Base-by-base conservation (phyloP, 2,113 vertebrate species). In the Dissostichus mawsoni region DNA sequence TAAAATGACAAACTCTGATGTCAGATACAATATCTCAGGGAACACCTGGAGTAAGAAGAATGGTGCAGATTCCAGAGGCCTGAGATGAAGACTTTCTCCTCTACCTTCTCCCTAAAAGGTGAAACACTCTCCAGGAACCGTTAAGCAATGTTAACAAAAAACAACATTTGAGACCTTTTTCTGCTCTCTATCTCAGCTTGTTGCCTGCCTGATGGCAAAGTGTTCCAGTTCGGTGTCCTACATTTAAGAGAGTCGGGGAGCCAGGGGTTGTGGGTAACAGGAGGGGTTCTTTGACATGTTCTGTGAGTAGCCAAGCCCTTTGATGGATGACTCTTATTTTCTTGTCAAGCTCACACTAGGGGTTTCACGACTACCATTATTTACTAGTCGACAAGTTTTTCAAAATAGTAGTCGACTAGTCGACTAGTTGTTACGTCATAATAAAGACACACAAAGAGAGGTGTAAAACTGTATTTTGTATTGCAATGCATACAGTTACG, bases 251-350 rank as follows among this genome's bases (percentile, higher is more conserved):
- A 29, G 29, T 29, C 29, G 29, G 91, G 47, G 62, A 69, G 81
- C 33, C 65, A 64, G 82, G 74, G 64, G 71, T 18, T 71, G 75
- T 68, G 66, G 50, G 83, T 78, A 67, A 82, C 70, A 80, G 84
- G 47, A 11, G 76, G 89, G 81, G 89, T 86, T 47, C 73, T 80
- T 79, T 93, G 92, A 93, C 93, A 91, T 62, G 69, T 78, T 50
- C 79, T 87, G 92, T 91, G 92, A 93, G 86, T 82, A 89, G 80
- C 78, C 76, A 29, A 45, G 41, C 73, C 78, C 72, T 78, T 89
- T 94, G 95, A 95, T 94, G 90, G 91, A 94, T 94, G 93, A 89
- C 83, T 93, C 84, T 87, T 91, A 94, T 95, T 94, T 94, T 93
- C 92, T 88, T 93, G 94, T 94, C 94, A 92, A 81, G 83, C 85